Evolutionary conservation across 2,888 invertebrate species (phyloP), one percentile per base, ranked within the genome.

Genomic region (Empis livida): DNA sequence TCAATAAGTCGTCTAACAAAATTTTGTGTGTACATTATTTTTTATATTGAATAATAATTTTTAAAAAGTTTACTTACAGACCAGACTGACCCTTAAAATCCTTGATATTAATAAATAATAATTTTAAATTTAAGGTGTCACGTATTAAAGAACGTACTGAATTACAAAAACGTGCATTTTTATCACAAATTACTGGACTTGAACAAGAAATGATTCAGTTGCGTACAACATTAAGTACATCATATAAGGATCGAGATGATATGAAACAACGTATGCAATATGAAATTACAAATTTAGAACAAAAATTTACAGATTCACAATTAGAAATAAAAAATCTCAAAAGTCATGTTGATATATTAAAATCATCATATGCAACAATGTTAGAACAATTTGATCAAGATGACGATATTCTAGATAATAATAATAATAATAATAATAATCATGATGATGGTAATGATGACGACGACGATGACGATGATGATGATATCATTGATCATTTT

Each of bases 81-180:
- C n/a, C n/a, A n/a, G n/a, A n/a, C n/a, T n/a, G n/a, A n/a, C n/a
- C n/a, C n/a, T n/a, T n/a, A n/a, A n/a, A n/a, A n/a, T n/a, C n/a
- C n/a, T n/a, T n/a, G n/a, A n/a, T n/a, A n/a, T n/a, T n/a, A n/a
- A n/a, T n/a, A n/a, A n/a, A n/a, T n/a, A n/a, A n/a, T n/a, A n/a
- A n/a, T n/a, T n/a, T n/a, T n/a, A 20, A 8, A 27, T 27, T 27
- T 8, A 8, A 53, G 53, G 42, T 50, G 2, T 11, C n/a, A 11
- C 49, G 51, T 42, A 51, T 53, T 23, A 53, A 51, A 40, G 53
- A 52, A 16, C 47, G 53, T 11, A 47, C 50, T 9, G 51, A 50
- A 10, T 46, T 40, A 5, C 50, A 53, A 43, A 48, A 49, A 35
- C 48, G 48, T 37, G 48, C 50, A 20, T 48, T 49, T 30, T 48